Percentiles rank a stretch among this genome's conserved stretches.
Evolutionary conservation across 1,140 invertebrate genomes (phyloP).

Genomic region (Laupala kohalensis): DNA sequence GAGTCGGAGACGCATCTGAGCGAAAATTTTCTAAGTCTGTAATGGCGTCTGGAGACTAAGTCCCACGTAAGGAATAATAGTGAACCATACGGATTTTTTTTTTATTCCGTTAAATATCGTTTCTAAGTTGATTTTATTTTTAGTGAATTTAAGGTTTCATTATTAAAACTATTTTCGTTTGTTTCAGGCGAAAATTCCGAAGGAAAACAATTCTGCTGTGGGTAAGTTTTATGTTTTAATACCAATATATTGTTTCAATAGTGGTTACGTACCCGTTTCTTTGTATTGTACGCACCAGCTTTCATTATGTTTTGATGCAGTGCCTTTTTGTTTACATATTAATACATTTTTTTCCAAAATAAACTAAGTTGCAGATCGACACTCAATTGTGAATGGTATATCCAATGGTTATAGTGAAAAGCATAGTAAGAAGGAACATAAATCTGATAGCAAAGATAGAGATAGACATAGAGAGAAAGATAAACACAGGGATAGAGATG

Average conservation of each 20-base stretch:
- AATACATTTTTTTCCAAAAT: too few species aligned
- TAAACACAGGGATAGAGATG: conserved; percentile 20
- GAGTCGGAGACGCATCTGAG: background rate
- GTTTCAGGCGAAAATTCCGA: conserved; percentile 29
- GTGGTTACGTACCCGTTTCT: background rate
- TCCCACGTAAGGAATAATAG: conserved; percentile 29
- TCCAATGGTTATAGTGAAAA: conserved; percentile 48
- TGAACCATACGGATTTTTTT: background rate
- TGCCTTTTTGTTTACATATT: too few species aligned
- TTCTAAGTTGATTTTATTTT: background rate
- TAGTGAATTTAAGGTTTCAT: background rate
- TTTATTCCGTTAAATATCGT: background rate
- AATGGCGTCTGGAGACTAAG: conserved; percentile 64
- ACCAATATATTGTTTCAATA: background rate
- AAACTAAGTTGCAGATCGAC: conserved; percentile 6
- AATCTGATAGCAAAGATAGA: conserved; percentile 48
- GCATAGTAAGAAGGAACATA: conserved; percentile 44
- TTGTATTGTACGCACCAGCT: too few species aligned
- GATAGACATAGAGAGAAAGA: conserved; percentile 16
- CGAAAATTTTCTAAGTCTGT: conserved; percentile 73
- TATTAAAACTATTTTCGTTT: too few species aligned
- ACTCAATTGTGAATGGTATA: conserved; percentile 47
- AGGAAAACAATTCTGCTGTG: conserved; percentile 23
- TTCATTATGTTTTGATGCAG: too few species aligned
- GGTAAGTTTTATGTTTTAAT: background rate